phyloP scores from a whole-genome alignment of 2,113 vertebrate genomes.

The Choloepus hoffmanni region DNA sequence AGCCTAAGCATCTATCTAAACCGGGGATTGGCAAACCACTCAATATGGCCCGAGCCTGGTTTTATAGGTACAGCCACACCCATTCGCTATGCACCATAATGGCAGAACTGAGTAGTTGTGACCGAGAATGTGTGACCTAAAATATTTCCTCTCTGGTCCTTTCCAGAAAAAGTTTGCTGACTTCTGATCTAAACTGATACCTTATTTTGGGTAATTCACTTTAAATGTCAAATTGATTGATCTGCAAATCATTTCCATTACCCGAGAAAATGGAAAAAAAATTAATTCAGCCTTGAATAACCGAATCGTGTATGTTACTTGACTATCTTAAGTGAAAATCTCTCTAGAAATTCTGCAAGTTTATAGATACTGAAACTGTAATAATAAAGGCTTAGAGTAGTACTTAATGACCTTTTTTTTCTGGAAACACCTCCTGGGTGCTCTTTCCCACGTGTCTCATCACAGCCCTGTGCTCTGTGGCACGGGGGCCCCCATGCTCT shows the following conservation, averaged over 20 bases:
- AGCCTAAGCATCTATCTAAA: neutral
- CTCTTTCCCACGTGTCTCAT: neutral
- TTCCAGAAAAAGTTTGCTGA: neutral
- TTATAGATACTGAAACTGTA: neutral
- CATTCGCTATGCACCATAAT: accelerated
- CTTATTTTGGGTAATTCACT: conserved; percentile 6
- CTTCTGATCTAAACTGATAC: neutral
- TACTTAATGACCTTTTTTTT: neutral
- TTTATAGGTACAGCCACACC: no score
- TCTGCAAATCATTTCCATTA: neutral
- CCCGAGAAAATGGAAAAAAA: neutral
- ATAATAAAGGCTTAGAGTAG: neutral
- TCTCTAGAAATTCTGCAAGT: neutral
- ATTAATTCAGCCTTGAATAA: neutral
- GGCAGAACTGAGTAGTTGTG: neutral
- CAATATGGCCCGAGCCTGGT: neutral
- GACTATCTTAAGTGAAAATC: conserved; percentile 5
- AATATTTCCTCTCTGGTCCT: neutral
- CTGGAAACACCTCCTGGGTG: neutral
- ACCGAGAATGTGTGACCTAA: neutral
- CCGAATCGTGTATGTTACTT: neutral
- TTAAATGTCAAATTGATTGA: neutral
- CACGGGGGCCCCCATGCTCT: no score
- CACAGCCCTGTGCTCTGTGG: no score
- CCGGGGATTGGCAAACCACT: neutral